Evolutionary conservation across 2,888 invertebrate genomes (phyloP).

Genomic region (Cryptophagus acutangulus): DNA sequence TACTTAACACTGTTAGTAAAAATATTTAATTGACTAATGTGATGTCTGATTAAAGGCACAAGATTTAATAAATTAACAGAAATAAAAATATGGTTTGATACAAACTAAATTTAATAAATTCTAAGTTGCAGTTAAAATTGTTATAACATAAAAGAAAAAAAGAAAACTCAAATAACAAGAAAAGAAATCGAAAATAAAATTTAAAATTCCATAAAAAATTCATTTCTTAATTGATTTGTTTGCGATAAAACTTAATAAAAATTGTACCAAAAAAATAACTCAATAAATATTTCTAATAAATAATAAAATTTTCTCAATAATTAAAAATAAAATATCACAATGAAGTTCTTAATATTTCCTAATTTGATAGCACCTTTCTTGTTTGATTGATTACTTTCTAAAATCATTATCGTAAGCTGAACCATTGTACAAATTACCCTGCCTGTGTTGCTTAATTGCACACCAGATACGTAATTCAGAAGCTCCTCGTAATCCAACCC

Average conservation of each 20-base stretch:
- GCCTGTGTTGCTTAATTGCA: conserved; percentile 63
- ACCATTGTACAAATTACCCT: conserved; percentile 27
- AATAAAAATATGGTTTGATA: no score
- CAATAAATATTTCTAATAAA: conserved; percentile 7
- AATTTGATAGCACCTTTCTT: no score
- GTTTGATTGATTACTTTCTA: no score
- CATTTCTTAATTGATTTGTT: no score
- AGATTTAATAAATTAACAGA: not conserved
- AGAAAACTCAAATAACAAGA: not conserved
- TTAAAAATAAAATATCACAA: no score
- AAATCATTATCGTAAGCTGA: no score
- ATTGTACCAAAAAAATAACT: conserved; percentile 4
- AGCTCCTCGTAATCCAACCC: conserved; percentile 75
- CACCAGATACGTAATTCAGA: conserved; percentile 82
- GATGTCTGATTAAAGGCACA: not conserved
- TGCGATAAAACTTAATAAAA: no score
- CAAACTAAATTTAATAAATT: no score
- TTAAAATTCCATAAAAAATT: not conserved
- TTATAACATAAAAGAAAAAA: conserved; percentile 1
- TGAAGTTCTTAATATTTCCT: no score
- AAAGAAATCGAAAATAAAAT: not conserved
- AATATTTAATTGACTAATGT: conserved; percentile 1
- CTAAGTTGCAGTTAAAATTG: no score
- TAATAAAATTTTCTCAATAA: no score
- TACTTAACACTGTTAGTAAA: no score